These are phyloP conservation scores for Ceramica pisi DNA, from an alignment of 2,888 invertebrate species.

Conservation along the genomic window DNA sequence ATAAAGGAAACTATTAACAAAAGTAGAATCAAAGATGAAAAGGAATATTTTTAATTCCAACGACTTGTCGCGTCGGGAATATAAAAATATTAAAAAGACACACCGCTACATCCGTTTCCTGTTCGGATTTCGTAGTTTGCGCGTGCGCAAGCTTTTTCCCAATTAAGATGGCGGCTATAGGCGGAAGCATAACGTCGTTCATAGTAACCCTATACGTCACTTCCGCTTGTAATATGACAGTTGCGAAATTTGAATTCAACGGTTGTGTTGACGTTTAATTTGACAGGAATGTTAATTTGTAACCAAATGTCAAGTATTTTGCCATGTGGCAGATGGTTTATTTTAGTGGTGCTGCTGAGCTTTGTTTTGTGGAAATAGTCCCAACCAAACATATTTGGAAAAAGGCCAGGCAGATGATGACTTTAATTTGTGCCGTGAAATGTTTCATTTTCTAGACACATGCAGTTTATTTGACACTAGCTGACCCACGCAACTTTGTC, in stretches of 20 bases:
- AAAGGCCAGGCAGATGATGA: not conserved
- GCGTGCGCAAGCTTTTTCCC: slow-evolving; percentile 74
- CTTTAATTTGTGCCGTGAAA: slow-evolving; percentile 27
- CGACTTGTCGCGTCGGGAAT: slow-evolving; percentile 80
- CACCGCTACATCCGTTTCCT: slow-evolving; percentile 87
- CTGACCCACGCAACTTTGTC: no score
- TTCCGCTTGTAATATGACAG: slow-evolving; percentile 65
- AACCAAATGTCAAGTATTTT: slow-evolving; percentile 46
- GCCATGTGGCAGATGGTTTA: slow-evolving; percentile 30
- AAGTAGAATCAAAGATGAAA: slow-evolving; percentile 81
- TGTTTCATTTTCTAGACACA: slow-evolving; percentile 1
- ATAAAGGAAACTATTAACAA: slow-evolving; percentile 78
- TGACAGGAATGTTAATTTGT: slow-evolving; percentile 59
- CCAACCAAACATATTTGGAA: not conserved
- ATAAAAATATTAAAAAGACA: slow-evolving; percentile 88
- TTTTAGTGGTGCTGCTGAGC: slow-evolving; percentile 2
- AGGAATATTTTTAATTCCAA: slow-evolving; percentile 85
- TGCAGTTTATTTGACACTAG: not conserved
- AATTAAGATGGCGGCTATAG: slow-evolving; percentile 74
- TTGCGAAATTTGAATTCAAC: slow-evolving; percentile 69
- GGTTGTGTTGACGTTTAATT: slow-evolving; percentile 53
- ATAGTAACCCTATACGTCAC: slow-evolving; percentile 67
- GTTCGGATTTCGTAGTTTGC: slow-evolving; percentile 75
- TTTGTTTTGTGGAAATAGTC: slow-evolving; percentile 3
- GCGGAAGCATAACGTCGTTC: slow-evolving; percentile 71